These are phyloP conservation scores for Congeria kusceri DNA, from an alignment of 2,888 invertebrate species.

Conservation along the genomic window DNA sequence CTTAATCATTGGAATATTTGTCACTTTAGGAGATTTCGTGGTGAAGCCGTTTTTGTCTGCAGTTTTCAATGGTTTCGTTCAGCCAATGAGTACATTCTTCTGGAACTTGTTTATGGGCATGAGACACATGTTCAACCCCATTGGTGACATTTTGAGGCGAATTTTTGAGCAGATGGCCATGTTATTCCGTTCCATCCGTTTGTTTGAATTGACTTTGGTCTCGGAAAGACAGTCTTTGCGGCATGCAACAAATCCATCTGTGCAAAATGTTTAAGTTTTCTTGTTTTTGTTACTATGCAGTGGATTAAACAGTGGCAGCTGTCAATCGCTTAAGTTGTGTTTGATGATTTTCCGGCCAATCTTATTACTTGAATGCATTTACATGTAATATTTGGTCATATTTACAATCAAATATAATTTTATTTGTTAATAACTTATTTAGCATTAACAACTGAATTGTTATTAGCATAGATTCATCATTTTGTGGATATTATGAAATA, in stretches of 20 bases:
- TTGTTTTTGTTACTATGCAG: no score
- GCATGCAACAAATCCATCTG: background rate
- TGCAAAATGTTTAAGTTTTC: no score
- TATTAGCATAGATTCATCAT: no score
- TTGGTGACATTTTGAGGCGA: conserved; percentile 63
- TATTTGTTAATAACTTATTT: no score
- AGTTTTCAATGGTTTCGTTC: conserved; percentile 69
- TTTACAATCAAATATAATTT: no score
- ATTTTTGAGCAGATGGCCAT: conserved; percentile 65
- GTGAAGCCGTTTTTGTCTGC: conserved; percentile 70
- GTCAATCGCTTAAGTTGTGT: no score
- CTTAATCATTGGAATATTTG: conserved; percentile 66
- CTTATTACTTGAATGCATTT: no score
- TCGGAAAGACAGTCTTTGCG: conserved; percentile 10
- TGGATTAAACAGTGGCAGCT: no score
- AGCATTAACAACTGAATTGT: no score
- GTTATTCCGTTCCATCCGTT: conserved; percentile 63
- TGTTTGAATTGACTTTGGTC: conserved; percentile 67
- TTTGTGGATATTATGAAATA: no score
- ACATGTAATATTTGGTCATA: no score
- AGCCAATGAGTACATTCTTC: conserved; percentile 67
- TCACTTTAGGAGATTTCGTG: conserved; percentile 67
- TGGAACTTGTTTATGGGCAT: conserved; percentile 72
- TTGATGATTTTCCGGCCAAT: no score
- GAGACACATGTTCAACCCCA: conserved; percentile 68